phyloP scores from a whole-genome alignment of 2,888 invertebrate genomes.

The Salticus scenicus region DNA sequence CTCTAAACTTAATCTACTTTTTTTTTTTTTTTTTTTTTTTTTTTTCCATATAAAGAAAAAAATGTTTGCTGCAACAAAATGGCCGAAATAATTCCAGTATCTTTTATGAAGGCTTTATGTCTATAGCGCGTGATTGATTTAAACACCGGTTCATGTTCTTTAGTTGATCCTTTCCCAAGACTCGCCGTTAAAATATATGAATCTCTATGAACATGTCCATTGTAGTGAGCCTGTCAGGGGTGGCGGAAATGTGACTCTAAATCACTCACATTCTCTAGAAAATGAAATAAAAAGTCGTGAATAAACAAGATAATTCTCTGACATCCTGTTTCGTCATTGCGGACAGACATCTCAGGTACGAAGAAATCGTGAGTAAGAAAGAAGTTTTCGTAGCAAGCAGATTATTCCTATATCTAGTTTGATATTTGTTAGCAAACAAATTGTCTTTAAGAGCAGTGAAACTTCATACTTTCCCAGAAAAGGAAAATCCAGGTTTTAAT shows the following conservation, averaged over 20 bases:
- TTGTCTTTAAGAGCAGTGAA: no score
- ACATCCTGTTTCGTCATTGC: slow-evolving; percentile 30
- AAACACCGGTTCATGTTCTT: background rate
- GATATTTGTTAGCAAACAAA: no score
- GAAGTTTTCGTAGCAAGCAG: slow-evolving; percentile 32
- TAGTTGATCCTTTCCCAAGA: slow-evolving; percentile 5
- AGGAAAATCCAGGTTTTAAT: no score
- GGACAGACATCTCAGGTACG: slow-evolving; percentile 17
- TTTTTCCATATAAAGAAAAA: no score
- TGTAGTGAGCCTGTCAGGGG: background rate
- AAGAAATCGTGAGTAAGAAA: slow-evolving; percentile 38
- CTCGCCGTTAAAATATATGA: background rate
- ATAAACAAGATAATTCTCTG: slow-evolving; percentile 49
- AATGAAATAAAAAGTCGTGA: slow-evolving; percentile 14
- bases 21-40: no score
- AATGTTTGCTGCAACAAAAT: background rate
- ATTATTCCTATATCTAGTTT: slow-evolving; percentile 22
- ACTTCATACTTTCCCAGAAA: no score
- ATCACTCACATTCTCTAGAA: slow-evolving; percentile 38
- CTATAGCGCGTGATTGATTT: background rate
- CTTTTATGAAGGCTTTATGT: background rate
- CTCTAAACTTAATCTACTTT: no score
- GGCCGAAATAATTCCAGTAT: background rate
- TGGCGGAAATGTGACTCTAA: slow-evolving; percentile 56
- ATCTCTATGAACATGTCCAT: background rate